Conservation (phyloP, 64 coral and sea anemone genomes). For the Pocillopora verrucosa region DNA sequence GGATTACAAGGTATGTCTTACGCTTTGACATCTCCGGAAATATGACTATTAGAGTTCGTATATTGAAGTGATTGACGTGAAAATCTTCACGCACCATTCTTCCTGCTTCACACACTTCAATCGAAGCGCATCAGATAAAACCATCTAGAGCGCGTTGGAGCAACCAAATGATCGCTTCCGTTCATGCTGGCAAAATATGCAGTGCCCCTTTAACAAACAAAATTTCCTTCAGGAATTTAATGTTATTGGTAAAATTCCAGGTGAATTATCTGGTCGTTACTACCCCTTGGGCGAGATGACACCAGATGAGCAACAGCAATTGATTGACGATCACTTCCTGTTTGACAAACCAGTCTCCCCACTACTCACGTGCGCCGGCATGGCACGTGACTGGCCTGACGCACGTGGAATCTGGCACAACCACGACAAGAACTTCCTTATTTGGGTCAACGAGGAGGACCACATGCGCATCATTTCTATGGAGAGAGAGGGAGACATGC, state of each 20-base stretch:
- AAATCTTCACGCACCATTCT: too few relatives aligned
- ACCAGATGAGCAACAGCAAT: conserved; percentile 72
- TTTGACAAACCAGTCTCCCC: conserved; percentile 91
- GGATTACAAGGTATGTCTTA: conserved; percentile 51
- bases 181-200: too few relatives aligned
- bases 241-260: conserved; percentile 4
- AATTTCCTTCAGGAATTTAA: not conserved
- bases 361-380: conserved; percentile 80
- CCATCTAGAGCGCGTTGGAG: too few relatives aligned
- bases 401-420: conserved; percentile 87
- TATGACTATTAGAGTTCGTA: too few relatives aligned
- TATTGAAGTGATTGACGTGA: too few relatives aligned
- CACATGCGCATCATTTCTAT: conserved; percentile 80
- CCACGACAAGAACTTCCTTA: conserved; percentile 74
- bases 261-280: conserved; percentile 68
- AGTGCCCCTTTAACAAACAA: not conserved
- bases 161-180: too few relatives aligned
- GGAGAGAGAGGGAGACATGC: conserved; percentile 79
- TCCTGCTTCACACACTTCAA: too few relatives aligned
- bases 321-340: conserved; percentile 79
- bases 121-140: too few relatives aligned
- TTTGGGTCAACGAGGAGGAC: conserved; percentile 86
- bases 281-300: conserved; percentile 73
- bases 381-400: conserved; percentile 90
- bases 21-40: not conserved